Conservation (phyloP, 1,140 invertebrate genomes). For the Drosophila athabasca region DNA sequence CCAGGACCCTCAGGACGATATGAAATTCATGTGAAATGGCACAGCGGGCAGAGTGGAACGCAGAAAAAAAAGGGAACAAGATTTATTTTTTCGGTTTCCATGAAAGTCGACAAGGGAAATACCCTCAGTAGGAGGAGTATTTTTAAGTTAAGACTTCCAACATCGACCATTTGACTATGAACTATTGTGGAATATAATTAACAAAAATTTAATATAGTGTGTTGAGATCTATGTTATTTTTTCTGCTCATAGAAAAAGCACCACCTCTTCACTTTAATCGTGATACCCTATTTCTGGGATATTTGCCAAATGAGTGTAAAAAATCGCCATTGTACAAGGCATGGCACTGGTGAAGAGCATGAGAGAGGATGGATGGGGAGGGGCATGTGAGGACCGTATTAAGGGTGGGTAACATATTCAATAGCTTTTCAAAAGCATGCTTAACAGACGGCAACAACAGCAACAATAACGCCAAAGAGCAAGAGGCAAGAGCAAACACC, state of each 20-base stretch:
- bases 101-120: constrained; percentile 1
- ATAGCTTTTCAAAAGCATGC: constrained; percentile 78
- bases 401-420: constrained; percentile 68
- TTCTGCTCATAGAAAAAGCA: too few relatives aligned
- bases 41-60: constrained; percentile 25
- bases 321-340: constrained; percentile 65
- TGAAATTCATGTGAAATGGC: constrained; percentile 50
- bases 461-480: constrained; percentile 50
- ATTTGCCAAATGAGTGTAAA: constrained; percentile 67
- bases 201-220: too few relatives aligned
- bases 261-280: not conserved
- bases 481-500: constrained; percentile 34
- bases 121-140: too few relatives aligned
- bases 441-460: constrained; percentile 60
- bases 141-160: too few relatives aligned
- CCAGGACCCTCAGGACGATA: constrained; percentile 37
- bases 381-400: constrained; percentile 20
- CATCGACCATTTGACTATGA: too few relatives aligned
- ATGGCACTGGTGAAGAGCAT: not conserved
- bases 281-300: constrained; percentile 17
- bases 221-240: too few relatives aligned
- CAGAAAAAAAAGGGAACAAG: constrained; percentile 43
- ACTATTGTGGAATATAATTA: too few relatives aligned
- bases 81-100: constrained; percentile 17
- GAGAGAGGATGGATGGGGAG: not conserved